Evolutionary conservation across 1,140 invertebrate genomes (phyloP), one percentile per base, ranked within the genome.

Genomic region (Helicoverpa armigera): DNA sequence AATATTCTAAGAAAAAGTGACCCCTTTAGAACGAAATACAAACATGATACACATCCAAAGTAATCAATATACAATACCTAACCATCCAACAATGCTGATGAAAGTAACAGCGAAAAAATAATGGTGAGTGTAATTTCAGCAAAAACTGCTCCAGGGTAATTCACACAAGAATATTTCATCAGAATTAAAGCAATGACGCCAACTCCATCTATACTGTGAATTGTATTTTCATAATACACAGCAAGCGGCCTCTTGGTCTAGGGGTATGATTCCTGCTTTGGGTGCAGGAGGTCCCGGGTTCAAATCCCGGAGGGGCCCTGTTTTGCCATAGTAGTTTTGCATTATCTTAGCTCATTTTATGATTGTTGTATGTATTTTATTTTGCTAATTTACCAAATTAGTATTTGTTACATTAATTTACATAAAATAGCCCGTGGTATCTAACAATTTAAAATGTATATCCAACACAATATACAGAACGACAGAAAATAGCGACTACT

Each of bases 231-330:
- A 43, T 3, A 60, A 2, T 0, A 0, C 0, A 10, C 0, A 0
- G 12, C 12, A 76, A 74, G 85, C 43, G 96, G 96, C 96, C 95
- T 95, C 95, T 95, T 96, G 96, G 96, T 96, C 96, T 96, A 96
- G 96, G 96, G 96, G 96, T 91, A 91, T 91, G 90, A 91, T 91
- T 91, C 90, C 90, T 91, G 90, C 90, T 90, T 92, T 92, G 89
- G 96, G 96, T 96, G 96, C 96, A 96, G 95, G 96, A 96, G 96
- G 96, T 96, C 96, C 96, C 96, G 96, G 96, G 96, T 96, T 96
- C 96, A 96, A 96, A 96, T 96, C 96, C 96, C 96, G 95, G 95
- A 96, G 94, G 95, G 95, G 95, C 96, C 95, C 95, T 48, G 23
- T 91, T 92, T 89, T 95, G 91, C 88, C 1, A 18, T 11, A 3